phyloP scores from a whole-genome alignment of 2,113 vertebrate genomes.

The Muntiacus muntjak region DNA sequence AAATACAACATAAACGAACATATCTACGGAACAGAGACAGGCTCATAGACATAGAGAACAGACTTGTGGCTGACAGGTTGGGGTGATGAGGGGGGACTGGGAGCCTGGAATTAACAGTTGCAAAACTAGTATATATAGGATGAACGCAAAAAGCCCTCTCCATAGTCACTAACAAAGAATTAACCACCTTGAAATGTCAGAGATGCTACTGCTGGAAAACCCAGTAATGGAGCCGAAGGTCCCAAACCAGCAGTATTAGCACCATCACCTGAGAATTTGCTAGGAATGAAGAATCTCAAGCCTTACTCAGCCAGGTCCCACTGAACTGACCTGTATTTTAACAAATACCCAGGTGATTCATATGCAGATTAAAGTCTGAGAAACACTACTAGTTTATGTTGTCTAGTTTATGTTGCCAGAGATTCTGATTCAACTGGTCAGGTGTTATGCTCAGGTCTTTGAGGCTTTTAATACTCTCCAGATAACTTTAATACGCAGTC shows the following conservation, averaged over 20 bases:
- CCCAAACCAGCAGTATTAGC: neutral
- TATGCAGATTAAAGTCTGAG: neutral
- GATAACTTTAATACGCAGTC: neutral
- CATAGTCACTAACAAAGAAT: neutral
- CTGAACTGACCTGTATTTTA: neutral
- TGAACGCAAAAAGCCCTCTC: neutral
- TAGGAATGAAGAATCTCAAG: neutral
- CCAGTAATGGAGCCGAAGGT: neutral
- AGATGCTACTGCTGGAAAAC: neutral
- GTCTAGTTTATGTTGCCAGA: neutral
- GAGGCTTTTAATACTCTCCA: neutral
- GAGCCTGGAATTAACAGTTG: neutral
- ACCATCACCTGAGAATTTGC: neutral
- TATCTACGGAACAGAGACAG: neutral
- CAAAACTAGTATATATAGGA: neutral
- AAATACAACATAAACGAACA: neutral
- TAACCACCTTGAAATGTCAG: neutral
- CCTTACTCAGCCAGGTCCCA: neutral
- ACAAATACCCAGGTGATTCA: neutral
- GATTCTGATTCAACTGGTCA: neutral
- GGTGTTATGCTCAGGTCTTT: neutral
- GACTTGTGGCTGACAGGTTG: neutral
- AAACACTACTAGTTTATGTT: neutral
- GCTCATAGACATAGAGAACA: neutral
- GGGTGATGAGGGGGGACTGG: neutral